phyloP scores from a whole-genome alignment of 1,140 invertebrate species.

The Streblospio benedicti region DNA sequence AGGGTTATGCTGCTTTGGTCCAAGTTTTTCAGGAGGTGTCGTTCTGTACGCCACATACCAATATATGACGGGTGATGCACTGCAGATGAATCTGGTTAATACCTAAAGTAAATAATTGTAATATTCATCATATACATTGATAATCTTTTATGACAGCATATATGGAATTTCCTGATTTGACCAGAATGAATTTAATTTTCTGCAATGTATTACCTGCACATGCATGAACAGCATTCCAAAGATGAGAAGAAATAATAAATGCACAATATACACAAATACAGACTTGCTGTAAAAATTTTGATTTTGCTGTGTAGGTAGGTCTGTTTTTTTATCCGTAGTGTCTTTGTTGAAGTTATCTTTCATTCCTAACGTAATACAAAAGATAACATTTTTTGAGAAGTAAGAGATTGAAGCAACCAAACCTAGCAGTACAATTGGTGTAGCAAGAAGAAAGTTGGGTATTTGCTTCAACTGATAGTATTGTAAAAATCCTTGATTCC shows the following conservation, averaged over 20 bases:
- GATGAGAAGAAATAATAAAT: slow-evolving; percentile 63
- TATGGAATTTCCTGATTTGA: background rate
- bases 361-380: background rate
- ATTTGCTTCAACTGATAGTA: slow-evolving; percentile 86
- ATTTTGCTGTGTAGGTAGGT: background rate
- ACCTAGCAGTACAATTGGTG: slow-evolving; percentile 64
- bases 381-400: slow-evolving; percentile 25
- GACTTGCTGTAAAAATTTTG: slow-evolving; percentile 14
- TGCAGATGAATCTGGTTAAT: slow-evolving; percentile 70
- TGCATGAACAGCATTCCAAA: slow-evolving; percentile 77
- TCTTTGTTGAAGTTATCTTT: slow-evolving; percentile 51
- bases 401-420: slow-evolving; percentile 40
- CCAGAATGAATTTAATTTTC: too few species aligned
- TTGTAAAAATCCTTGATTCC: slow-evolving; percentile 82
- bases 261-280: slow-evolving; percentile 65
- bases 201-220: slow-evolving; percentile 86
- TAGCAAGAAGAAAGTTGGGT: slow-evolving; percentile 83
- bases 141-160: background rate
- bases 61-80: slow-evolving; percentile 73
- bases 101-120: slow-evolving; percentile 37
- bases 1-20: too few species aligned
- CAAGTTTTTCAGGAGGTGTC: too few species aligned
- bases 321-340: slow-evolving; percentile 24
- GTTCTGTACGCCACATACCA: slow-evolving; percentile 82
- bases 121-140: background rate